Evolutionary conservation across 2,113 vertebrate genomes (phyloP), one percentile per base, ranked within the genome.

Genomic region (Phyllopteryx taeniolatus): DNA sequence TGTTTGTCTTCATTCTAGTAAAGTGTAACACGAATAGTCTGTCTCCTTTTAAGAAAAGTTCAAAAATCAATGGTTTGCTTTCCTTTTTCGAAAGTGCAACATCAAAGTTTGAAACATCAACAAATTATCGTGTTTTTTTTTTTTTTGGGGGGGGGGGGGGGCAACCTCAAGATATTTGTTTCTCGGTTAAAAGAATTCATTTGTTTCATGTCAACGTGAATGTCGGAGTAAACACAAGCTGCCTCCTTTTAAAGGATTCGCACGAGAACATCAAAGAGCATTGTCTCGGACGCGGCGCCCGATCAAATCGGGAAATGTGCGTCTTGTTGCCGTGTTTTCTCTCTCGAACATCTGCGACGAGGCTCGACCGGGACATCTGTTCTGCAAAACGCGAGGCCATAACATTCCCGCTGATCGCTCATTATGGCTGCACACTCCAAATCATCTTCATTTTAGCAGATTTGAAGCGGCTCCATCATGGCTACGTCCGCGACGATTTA

Each of bases 321-420:
- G 68, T 57, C 75, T 68, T 51, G 72, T 67, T 79, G 73, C 79
- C 47, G 73, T 76, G 75, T 88, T 88, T 72, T 78, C 75, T 84
- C 77, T 83, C 77, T 68, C 42, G 78, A 81, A 86, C 85, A 89
- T 85, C 85, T 86, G 87, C 53, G 79, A 88, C 83, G 76, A 88
- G 74, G 73, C 77, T 81, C 79, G 71, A 78, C 75, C 66, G 68
- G 78, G 78, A 79, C 86, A 89, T 87, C 75, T 87, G 88, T 78
- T 83, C 65, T 14, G 22, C 44, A 47, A 66, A 47, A 66, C 8
- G 44, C n/a, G 12, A 59, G 61, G 72, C 84, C 79, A 72, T 81
- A 83, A 85, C 43, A 44, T 62, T 82, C 74, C 62, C 27, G 72
- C 79, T 82, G 82, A 84, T 81, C 71, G 13, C 42, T 65, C 42